phyloP scores from a whole-genome alignment of 2,797 vertebrate species.

The Heterohyrax brucei region DNA sequence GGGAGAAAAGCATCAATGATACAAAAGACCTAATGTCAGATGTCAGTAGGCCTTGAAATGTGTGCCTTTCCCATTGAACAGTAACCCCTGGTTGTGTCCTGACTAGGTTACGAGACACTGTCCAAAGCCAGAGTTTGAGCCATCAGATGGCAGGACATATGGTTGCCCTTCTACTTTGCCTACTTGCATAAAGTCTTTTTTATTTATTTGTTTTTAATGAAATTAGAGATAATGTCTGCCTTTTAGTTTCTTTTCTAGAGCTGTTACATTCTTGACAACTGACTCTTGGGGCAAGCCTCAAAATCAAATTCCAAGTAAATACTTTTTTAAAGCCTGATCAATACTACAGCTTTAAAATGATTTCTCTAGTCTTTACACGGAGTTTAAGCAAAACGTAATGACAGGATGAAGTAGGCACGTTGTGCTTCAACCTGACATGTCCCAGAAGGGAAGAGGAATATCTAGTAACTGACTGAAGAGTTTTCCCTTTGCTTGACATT shows the following conservation, averaged over 20 bases:
- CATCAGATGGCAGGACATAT: background rate
- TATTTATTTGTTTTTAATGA: background rate
- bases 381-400: conserved; percentile 87
- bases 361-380: conserved; percentile 85
- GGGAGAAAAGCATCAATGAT: conserved; percentile 29
- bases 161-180: conserved; percentile 61
- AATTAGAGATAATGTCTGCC: conserved; percentile 75
- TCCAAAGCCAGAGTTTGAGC: background rate
- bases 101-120: background rate
- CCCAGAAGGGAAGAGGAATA: conserved; percentile 85
- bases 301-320: conserved; percentile 86
- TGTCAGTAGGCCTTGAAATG: conserved; percentile 69
- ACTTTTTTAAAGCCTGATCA: conserved; percentile 84
- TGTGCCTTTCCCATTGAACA: conserved; percentile 76
- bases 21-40: conserved; percentile 57
- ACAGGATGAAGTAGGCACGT: conserved; percentile 83
- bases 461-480: conserved; percentile 85
- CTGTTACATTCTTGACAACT: conserved; percentile 76
- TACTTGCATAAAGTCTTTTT: conserved; percentile 70
- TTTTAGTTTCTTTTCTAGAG: conserved; percentile 76
- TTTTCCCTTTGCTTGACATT: conserved; percentile 88
- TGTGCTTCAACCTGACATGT: conserved; percentile 87
- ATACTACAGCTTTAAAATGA: conserved; percentile 86
- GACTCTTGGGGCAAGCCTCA: conserved; percentile 76
- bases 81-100: background rate